Base-by-base conservation (phyloP, 2,888 invertebrate genomes). In the Arctia plantaginis region DNA sequence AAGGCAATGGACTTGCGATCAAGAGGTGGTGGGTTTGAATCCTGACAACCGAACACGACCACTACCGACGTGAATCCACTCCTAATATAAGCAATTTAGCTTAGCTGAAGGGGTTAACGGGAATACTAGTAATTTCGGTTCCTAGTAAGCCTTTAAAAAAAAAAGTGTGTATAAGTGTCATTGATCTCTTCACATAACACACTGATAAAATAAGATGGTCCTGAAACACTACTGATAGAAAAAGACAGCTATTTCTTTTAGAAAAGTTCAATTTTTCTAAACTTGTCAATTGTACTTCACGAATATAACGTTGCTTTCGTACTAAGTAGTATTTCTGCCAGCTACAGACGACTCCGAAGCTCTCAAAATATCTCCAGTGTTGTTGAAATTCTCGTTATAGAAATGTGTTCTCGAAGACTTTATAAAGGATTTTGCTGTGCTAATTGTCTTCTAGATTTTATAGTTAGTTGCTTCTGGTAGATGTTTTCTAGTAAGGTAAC, bases 311-410 rank as follows among this genome's bases (percentile, higher is more conserved):
- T 69, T 35, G 15, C 35, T 55, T 69, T 35, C 18, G n/a, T 69
- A 33, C 2, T 51, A 33, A 51, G n/a, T 69, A 23, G 15, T 35
- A 39, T n/a, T 55, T 35, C 33, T 66, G 74, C 55, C 39, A 10
- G 41, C 71, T 73, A 73, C 74, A 66, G 65, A 76, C 68, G 71
- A 73, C 73, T 41, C n/a, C n/a, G 47, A 73, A 55, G 47, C 74
- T 65, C 71, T 74, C 74, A 39, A 79, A 75, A 73, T 13, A 71
- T 71, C 23, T 73, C 73, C 35, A 77, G 82, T 77, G 62, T 72
- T 74, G 74, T 81, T 79, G 82, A 82, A 79, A 82, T 70, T 73
- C 77, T 82, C 80, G 74, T 76, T 82, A 79, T 62, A 76, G 27
- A 67, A 67, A 33, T 33, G n/a, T 39, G n/a, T 23, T 66, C n/a